Percentiles rank a stretch among this genome's conserved stretches.
phyloP scores from a whole-genome alignment of 1,140 invertebrate species.

The Aleiodes sp. region DNA sequence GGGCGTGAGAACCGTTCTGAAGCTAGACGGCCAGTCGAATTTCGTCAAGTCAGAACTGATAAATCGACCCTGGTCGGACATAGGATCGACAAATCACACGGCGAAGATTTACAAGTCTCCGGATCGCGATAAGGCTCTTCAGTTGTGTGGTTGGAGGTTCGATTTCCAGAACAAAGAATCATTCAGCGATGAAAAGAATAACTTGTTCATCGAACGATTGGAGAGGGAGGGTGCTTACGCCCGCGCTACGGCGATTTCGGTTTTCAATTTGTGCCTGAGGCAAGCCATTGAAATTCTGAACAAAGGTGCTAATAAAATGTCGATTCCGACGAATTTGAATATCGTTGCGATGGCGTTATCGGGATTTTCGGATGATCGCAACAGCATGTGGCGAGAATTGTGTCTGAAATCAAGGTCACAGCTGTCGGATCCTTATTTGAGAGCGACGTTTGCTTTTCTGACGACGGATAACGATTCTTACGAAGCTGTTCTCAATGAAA shows the following conservation, averaged over 20 bases:
- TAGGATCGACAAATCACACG: constrained; percentile 58
- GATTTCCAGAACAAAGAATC: constrained; percentile 69
- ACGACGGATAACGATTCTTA: constrained; percentile 83
- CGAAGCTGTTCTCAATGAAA: constrained; percentile 83
- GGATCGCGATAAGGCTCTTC: constrained; percentile 80
- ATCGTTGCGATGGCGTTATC: constrained; percentile 92
- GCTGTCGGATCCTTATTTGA: constrained; percentile 87
- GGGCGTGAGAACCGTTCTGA: constrained; percentile 70
- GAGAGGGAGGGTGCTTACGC: constrained; percentile 75
- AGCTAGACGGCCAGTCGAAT: constrained; percentile 56
- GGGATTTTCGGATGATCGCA: constrained; percentile 85
- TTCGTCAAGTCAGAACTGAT: constrained; percentile 58
- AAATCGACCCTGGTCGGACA: constrained; percentile 59
- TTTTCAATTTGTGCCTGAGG: constrained; percentile 87
- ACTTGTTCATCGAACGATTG: constrained; percentile 70
- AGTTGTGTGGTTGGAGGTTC: constrained; percentile 88
- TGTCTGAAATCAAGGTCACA: constrained; percentile 76
- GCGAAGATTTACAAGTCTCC: constrained; percentile 72
- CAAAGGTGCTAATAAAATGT: constrained; percentile 68
- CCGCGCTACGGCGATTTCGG: constrained; percentile 87
- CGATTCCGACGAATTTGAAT: constrained; percentile 58
- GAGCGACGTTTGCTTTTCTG: constrained; percentile 92
- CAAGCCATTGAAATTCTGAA: constrained; percentile 87
- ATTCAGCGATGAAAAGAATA: constrained; percentile 55
- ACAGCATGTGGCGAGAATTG: constrained; percentile 83